Conservation (phyloP, 2,113 vertebrate genomes). For the Xiphorhynchus elegans region DNA sequence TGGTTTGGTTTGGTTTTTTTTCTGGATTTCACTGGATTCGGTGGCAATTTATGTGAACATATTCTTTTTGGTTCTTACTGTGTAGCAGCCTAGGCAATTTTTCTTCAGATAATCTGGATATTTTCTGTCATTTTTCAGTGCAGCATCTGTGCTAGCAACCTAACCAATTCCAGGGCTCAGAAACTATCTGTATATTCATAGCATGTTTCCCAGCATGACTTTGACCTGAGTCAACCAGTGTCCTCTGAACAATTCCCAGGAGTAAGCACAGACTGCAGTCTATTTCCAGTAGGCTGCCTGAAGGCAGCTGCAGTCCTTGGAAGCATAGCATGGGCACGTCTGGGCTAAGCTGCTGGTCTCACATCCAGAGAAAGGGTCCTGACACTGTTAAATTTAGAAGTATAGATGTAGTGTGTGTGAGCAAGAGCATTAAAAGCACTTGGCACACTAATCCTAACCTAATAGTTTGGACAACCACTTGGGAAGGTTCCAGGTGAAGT, state of each 20-base stretch:
- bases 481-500: background rate
- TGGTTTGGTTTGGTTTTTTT: background rate
- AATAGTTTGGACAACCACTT: background rate
- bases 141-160: background rate
- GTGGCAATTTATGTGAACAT: background rate
- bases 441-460: background rate
- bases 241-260: background rate
- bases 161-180: background rate
- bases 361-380: background rate
- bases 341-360: background rate
- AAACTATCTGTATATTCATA: background rate
- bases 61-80: background rate
- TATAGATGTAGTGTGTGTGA: background rate
- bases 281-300: background rate
- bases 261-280: background rate
- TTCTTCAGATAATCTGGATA: background rate
- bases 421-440: background rate
- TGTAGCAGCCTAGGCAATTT: background rate
- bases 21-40: background rate
- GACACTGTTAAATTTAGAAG: slow-evolving; percentile 30
- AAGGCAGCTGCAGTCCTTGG: background rate
- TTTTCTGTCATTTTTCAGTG: background rate
- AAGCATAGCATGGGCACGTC: background rate
- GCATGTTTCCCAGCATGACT: background rate
- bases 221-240: background rate